Evolutionary conservation across 2,888 invertebrate species (phyloP), one percentile per base, ranked within the genome.

Genomic region (Andrena bucephala): DNA sequence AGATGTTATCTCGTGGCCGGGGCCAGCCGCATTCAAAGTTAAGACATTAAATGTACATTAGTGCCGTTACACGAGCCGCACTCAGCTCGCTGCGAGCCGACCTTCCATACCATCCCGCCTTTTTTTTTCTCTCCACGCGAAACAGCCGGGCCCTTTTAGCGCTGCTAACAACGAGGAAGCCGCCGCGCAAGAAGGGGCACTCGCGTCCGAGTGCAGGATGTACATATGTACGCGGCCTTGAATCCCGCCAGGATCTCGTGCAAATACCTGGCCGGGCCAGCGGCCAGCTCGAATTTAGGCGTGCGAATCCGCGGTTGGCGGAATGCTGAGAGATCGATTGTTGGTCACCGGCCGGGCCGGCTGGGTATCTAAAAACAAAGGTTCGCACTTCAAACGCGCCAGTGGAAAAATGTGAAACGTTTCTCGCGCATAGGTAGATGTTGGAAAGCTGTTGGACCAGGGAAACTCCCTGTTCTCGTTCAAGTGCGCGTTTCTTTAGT

Each of bases 31-130:
- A 92, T 93, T 93, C 92, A 91, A 93, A 93, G 92, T 93, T 92
- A 87, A 92, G 92, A 93, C 93, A 93, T 93, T 93, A 93, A 93
- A 93, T 92, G 91, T 92, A 91, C 93, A 93, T 93, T 92, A 93
- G 91, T 87, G 89, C 67, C 83, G 85, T 85, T 86, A 79, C 63
- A 36, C 75, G 52, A 8, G 24, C 24, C 31, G 68, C 68, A 68
- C 73, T 31, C 69, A 73, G 80, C 74, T 33, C 52, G 20, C 59
- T 52, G 48, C 42, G 20, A 29, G 33, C 31, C 60, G 5, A 7
- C 29, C 50, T 24, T 13, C 33, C 13, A 29, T 13, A 24, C 71
- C 29, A 6, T 24, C 10, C 7, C 16, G 10, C 50, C 50, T 62
- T 27, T 59, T 31, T 48, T 42, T 59, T 33, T 42, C 0, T 20